Conservation (phyloP, 2,113 vertebrate genomes). For the Clarias gariepinus region DNA sequence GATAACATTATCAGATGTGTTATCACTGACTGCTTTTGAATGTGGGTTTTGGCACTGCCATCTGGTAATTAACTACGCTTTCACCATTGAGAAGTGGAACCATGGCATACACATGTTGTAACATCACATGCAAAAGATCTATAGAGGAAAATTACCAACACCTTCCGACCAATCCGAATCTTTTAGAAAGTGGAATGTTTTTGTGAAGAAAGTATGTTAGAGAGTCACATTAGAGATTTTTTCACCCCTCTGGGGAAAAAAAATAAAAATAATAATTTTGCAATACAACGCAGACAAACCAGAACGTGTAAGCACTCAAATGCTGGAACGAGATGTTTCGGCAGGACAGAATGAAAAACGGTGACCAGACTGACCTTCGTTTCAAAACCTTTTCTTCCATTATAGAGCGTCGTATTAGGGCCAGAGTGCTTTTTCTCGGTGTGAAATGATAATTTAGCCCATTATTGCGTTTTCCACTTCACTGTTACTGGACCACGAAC, state of each 20-base stretch:
- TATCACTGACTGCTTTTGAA: no score
- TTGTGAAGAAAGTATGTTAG: no score
- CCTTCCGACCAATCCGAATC: neutral
- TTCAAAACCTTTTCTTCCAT: slow-evolving; percentile 18
- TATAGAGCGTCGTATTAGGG: neutral
- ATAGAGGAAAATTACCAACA: neutral
- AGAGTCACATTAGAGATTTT: neutral
- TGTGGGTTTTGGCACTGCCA: no score
- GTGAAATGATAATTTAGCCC: slow-evolving; percentile 30
- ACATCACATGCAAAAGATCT: no score
- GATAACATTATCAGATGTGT: no score
- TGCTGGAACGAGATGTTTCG: neutral
- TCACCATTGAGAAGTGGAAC: no score
- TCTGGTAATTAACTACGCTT: no score
- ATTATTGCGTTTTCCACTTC: slow-evolving; percentile 40
- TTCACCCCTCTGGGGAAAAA: no score
- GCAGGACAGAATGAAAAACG: neutral
- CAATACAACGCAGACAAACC: neutral
- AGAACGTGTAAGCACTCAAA: neutral
- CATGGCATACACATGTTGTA: no score
- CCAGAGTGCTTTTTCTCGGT: neutral
- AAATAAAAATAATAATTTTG: neutral
- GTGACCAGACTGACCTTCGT: slow-evolving; percentile 21
- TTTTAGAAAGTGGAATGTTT: neutral
- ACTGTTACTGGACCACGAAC: neutral